Percentiles rank a stretch among this genome's conserved stretches.
Conservation (phyloP, 1,140 invertebrate species). For the Halictus rubicundus region DNA sequence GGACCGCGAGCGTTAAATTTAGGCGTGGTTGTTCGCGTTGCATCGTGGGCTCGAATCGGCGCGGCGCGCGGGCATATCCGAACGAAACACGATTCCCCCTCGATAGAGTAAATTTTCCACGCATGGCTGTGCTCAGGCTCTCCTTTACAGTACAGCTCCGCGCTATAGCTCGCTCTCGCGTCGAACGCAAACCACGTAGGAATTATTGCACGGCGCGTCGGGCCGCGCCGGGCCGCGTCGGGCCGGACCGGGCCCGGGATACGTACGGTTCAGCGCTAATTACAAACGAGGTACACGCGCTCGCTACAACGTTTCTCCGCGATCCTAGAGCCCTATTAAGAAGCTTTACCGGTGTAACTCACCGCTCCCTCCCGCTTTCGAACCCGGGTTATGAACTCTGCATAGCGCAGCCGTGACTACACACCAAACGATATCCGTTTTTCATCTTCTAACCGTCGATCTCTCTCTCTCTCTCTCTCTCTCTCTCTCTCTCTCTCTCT, state of each 20-base stretch:
- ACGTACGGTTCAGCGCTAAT: constrained; percentile 27
- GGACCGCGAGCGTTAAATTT: constrained; percentile 1
- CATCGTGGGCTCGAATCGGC: neutral
- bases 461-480: neutral
- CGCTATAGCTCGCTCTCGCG: neutral
- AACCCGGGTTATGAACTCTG: constrained; percentile 3
- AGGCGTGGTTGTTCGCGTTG: neutral
- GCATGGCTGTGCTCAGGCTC: neutral
- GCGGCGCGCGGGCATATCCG: neutral
- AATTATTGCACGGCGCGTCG: constrained; percentile 10
- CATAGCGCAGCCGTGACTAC: neutral
- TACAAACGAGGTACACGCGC: constrained; percentile 30
- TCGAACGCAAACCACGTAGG: neutral
- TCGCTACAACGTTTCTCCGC: constrained; percentile 13
- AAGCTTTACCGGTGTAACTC: constrained; percentile 8
- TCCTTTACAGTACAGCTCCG: no score
- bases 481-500: no score
- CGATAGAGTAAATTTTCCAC: constrained; percentile 15
- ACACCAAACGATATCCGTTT: constrained; percentile 11
- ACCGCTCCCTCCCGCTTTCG: neutral
- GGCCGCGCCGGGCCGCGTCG: no score
- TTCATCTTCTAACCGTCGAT: neutral
- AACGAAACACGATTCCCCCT: neutral
- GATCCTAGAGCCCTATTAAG: constrained; percentile 10
- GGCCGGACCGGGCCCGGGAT: neutral